Evolutionary conservation across 2,113 vertebrate species (phyloP), one percentile per base, ranked within the genome.

Genomic region (Seriola rivoliana): DNA sequence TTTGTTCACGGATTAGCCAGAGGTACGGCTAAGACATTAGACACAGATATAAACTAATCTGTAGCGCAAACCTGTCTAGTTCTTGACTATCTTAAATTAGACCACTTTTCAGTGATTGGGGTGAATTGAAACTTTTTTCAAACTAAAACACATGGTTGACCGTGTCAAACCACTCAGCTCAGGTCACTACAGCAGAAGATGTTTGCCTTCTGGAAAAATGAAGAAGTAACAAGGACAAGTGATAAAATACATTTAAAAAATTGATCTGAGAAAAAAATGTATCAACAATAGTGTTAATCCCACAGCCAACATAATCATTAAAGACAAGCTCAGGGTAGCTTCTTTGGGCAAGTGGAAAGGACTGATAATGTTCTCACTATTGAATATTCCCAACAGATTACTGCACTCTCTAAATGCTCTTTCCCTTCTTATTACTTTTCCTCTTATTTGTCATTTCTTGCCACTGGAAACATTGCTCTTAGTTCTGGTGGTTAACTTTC

Each of bases 1-100:
- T 74, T n/a, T 42, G 64, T 66, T 76, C 59, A 38, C 17, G 34
- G 38, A 60, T 70, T 36, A 78, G 42, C 19, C 64, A 52, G 52
- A 60, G 36, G 34, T 21, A 34, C 1, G 1, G 64, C 25, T 62
- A 60, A 82, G n/a, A 55, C 21, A 11, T 55, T 21, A 23, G 52
- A 55, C 52, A 3, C 9, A 52, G 50, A 2, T 52, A 17, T 52
- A 52, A 19, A 52, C 3, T 16, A 5, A 50, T 17, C 46, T 19
- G 42, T 44, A 4, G 44, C 34, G 6, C 34, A 36, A 36, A 36
- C 34, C 34, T 36, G 34, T 36, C 34, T 6, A 36, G 34, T 36
- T 29, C 29, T 29, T 29, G 29, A 29, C 29, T 29, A 29, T 29
- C 29, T 29, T 29, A 29, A 29, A 29, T 29, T 29, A 29, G 29